Evolutionary conservation across 2,113 vertebrate genomes (phyloP).

Genomic region (Cyphomyrus plagiostoma): DNA sequence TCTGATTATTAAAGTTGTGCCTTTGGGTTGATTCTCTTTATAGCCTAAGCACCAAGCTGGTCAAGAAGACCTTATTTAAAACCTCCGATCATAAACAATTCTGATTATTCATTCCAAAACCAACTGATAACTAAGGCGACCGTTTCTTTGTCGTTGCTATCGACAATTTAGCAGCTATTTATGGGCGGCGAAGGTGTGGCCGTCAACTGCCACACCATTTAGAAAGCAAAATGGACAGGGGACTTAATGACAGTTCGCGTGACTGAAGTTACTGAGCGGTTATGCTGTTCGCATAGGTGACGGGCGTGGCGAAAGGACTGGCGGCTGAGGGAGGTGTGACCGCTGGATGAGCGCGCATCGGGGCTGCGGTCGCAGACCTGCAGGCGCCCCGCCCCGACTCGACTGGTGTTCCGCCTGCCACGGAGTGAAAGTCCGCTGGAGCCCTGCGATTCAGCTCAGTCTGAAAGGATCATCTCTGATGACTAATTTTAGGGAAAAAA

Average conservation of each 20-base stretch:
- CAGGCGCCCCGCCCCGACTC: background rate
- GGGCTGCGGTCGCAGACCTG: background rate
- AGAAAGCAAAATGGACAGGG: background rate
- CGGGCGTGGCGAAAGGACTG: background rate
- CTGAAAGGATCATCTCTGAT: background rate
- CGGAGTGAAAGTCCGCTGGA: background rate
- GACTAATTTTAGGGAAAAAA: conserved; percentile 6
- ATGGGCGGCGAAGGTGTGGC: background rate
- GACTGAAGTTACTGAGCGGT: conserved; percentile 7
- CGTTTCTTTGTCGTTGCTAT: conserved; percentile 10
- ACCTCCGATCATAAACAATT: background rate
- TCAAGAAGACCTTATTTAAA: background rate
- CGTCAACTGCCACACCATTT: background rate
- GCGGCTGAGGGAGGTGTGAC: background rate
- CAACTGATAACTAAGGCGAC: background rate
- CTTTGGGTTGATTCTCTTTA: background rate
- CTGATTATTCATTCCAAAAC: conserved; percentile 19
- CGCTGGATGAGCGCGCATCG: background rate
- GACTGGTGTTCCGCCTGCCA: background rate
- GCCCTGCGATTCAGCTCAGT: background rate
- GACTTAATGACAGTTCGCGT: background rate
- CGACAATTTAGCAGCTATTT: background rate
- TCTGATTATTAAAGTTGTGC: background rate
- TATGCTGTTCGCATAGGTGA: background rate
- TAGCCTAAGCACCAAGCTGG: background rate